Evolutionary conservation across 2,797 vertebrate genomes (phyloP), one percentile per base, ranked within the genome.

Genomic region (Gymnoscopelus braueri): DNA sequence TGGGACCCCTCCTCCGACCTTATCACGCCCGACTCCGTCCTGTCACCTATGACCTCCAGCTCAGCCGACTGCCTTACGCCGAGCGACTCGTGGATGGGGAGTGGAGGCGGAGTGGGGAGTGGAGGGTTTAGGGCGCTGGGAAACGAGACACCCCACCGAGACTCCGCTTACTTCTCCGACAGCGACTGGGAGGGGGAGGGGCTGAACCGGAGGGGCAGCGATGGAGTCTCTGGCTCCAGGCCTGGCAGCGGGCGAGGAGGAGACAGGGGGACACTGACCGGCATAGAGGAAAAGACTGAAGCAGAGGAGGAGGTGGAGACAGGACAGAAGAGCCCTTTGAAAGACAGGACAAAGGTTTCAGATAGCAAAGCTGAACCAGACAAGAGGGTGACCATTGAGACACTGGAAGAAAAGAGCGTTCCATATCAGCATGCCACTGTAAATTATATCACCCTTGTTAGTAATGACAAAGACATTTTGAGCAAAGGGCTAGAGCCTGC

Each of bases 141-240:
- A 77, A 91, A 89, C 55, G 95, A 96, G 82, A 96, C 93, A 0
- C 95, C 94, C 0, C 92, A 96, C 79, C 79, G 95, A 67, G 95
- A 96, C 87, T 96, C 95, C 0, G 95, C 95, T 51, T 96, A 96
- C 81, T 96, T 96, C 83, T 96, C 95, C 4, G 95, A 96, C 67
- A 95, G 93, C 5, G 95, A 96, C 73, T 92, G 86, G 83, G 95
- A 96, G 60, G 85, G 87, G 3, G 95, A 95, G 0, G 92, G 88
- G 67, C 77, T 86, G 35, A 88, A 68, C 75, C 87, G 92, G 79
- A 94, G 91, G 79, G 85, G 80, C 73, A 77, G 91, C 0, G 94
- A 94, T 9, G 91, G 90, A 50, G 67, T 90, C 2, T 71, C 76
- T 1, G 10, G 55, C 52, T 88, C 93, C 32, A 88, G 94, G 75